Conservation (phyloP, 2,113 vertebrate species). For the Callorhinus ursinus region DNA sequence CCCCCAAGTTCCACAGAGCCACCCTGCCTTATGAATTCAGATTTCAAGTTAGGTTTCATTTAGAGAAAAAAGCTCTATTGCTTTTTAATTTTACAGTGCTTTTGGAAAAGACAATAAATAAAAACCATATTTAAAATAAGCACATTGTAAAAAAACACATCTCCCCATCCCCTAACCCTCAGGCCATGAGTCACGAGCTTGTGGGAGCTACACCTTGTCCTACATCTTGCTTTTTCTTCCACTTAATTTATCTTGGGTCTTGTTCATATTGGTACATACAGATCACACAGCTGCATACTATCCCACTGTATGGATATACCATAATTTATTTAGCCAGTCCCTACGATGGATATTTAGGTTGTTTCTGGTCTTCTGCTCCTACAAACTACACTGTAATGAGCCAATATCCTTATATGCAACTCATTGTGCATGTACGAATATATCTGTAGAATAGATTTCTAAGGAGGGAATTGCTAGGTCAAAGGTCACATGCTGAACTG, state of each 20-base stretch:
- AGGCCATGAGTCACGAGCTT: background rate
- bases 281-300: background rate
- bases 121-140: constrained; percentile 18
- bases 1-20: background rate
- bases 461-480: background rate
- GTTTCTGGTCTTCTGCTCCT: background rate
- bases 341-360: background rate
- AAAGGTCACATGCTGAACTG: background rate
- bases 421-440: background rate
- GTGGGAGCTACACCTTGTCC: background rate
- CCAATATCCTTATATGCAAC: background rate
- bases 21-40: background rate
- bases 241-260: background rate
- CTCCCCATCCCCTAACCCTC: background rate
- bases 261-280: background rate
- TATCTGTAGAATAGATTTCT: background rate
- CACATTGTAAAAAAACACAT: background rate
- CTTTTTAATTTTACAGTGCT: background rate
- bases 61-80: background rate
- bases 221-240: background rate
- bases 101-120: constrained; percentile 12
- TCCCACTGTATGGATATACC: background rate
- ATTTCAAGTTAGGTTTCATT: background rate
- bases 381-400: background rate
- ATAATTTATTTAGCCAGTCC: background rate